Conservation (phyloP, 2,797 vertebrate species). For the Pempheris klunzingeri region DNA sequence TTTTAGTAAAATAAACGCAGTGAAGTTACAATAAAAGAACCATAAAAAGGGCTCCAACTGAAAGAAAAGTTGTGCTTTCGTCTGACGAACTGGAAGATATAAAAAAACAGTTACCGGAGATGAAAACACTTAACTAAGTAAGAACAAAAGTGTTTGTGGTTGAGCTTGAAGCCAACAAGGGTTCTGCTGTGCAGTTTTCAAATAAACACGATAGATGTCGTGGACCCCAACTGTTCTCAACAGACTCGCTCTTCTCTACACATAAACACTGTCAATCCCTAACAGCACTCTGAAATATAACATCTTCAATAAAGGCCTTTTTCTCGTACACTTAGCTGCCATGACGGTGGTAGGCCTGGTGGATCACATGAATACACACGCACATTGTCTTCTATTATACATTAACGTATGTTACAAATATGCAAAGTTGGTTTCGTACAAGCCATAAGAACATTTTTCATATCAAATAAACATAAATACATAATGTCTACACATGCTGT, state of each 20-base stretch:
- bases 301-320: slow-evolving; percentile 70
- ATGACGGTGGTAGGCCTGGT: slow-evolving; percentile 76
- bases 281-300: slow-evolving; percentile 61
- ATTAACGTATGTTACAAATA: slow-evolving; percentile 80
- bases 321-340: slow-evolving; percentile 85
- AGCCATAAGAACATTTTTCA: slow-evolving; percentile 76
- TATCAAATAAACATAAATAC: slow-evolving; percentile 82
- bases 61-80: slow-evolving; percentile 52
- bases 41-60: slow-evolving; percentile 4
- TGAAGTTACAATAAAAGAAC: slow-evolving; percentile 23
- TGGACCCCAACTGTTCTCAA: slow-evolving; percentile 39
- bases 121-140: slow-evolving; percentile 45
- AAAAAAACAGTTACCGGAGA: slow-evolving; percentile 23
- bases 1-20: slow-evolving; percentile 18
- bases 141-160: slow-evolving; percentile 9
- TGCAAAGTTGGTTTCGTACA: slow-evolving; percentile 75
- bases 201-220: slow-evolving; percentile 10
- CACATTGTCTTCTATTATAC: slow-evolving; percentile 70
- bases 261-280: slow-evolving; percentile 50
- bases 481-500: slow-evolving; percentile 83
- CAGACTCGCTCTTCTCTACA: slow-evolving; percentile 41
- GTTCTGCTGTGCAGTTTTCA: slow-evolving; percentile 15
- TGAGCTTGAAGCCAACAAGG: slow-evolving; percentile 10
- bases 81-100: slow-evolving; percentile 29
- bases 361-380: slow-evolving; percentile 67